These are phyloP conservation scores for Bovichtus diacanthus DNA, from an alignment of 2,797 vertebrate species.

Conservation along the genomic window DNA sequence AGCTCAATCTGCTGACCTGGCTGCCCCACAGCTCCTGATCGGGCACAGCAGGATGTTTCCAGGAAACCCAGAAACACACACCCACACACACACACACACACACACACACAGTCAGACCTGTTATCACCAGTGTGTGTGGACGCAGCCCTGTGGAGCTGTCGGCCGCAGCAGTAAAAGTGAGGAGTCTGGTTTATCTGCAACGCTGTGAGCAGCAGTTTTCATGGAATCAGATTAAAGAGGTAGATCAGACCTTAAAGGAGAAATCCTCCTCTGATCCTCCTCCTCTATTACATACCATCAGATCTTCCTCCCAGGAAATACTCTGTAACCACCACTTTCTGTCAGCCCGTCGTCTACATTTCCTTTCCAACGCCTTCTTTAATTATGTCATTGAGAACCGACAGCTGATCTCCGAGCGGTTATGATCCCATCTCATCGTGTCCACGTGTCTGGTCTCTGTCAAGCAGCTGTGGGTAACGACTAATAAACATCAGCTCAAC, in stretches of 20 bases:
- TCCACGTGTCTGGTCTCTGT: background rate
- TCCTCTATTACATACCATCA: background rate
- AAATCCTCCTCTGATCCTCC: conserved; percentile 17
- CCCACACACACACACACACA: conserved; percentile 10
- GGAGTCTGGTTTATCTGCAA: conserved; percentile 8
- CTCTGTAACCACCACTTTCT: background rate
- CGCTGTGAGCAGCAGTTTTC: conserved; percentile 27
- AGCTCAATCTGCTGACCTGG: conserved; percentile 41
- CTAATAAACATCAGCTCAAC: background rate
- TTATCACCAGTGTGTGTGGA: conserved; percentile 19
- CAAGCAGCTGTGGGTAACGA: background rate
- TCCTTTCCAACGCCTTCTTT: no score
- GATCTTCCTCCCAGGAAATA: conserved; percentile 4
- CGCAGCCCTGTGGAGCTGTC: conserved; percentile 5
- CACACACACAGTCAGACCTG: background rate
- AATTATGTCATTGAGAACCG: background rate
- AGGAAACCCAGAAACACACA: conserved; percentile 45
- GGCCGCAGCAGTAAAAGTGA: background rate
- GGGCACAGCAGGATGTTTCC: conserved; percentile 62
- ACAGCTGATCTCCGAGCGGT: background rate
- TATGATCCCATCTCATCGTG: background rate
- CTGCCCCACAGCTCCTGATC: conserved; percentile 47
- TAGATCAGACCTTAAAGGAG: conserved; percentile 8
- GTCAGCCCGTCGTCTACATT: no score
- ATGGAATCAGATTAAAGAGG: conserved; percentile 20